Percentiles rank a stretch among this genome's conserved stretches.
Evolutionary conservation across 1,140 invertebrate genomes (phyloP).

Genomic region (Drosophila pandora): DNA sequence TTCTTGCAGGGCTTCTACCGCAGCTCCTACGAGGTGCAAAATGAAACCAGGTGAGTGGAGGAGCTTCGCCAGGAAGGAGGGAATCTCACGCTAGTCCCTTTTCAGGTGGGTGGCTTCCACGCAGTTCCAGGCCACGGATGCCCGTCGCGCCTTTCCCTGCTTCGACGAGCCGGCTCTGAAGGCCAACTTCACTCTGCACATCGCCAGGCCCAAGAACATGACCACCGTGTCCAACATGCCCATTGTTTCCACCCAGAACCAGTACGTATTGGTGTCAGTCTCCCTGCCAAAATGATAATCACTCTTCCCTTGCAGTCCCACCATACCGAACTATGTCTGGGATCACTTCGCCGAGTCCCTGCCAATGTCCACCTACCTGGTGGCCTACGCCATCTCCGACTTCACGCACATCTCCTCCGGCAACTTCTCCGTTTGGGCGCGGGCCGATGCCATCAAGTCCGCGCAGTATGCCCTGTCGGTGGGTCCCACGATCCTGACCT

Average conservation of each 20-base stretch:
- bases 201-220: constrained; percentile 90
- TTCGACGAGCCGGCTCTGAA: constrained; percentile 98
- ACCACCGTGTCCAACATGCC: constrained; percentile 92
- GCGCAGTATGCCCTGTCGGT: constrained; percentile 91
- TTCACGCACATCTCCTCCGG: constrained; percentile 88
- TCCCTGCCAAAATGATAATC: background rate
- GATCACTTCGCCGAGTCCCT: constrained; percentile 92
- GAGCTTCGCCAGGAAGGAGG: no score
- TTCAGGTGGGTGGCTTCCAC: constrained; percentile 92
- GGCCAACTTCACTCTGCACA: constrained; percentile 91
- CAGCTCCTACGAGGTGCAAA: constrained; percentile 90
- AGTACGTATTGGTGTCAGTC: constrained; percentile 45
- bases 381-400: constrained; percentile 96
- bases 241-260: constrained; percentile 48
- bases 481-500: constrained; percentile 91
- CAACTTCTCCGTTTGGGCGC: constrained; percentile 92
- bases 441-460: constrained; percentile 91
- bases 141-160: constrained; percentile 94
- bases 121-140: constrained; percentile 96
- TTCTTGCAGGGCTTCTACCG: constrained; percentile 94
- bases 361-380: constrained; percentile 97
- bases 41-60: constrained; percentile 87
- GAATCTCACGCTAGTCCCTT: background rate
- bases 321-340: constrained; percentile 88
- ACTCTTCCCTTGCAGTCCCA: constrained; percentile 38